phyloP scores from a whole-genome alignment of 2,113 vertebrate species.

The Mandrillus leucophaeus region DNA sequence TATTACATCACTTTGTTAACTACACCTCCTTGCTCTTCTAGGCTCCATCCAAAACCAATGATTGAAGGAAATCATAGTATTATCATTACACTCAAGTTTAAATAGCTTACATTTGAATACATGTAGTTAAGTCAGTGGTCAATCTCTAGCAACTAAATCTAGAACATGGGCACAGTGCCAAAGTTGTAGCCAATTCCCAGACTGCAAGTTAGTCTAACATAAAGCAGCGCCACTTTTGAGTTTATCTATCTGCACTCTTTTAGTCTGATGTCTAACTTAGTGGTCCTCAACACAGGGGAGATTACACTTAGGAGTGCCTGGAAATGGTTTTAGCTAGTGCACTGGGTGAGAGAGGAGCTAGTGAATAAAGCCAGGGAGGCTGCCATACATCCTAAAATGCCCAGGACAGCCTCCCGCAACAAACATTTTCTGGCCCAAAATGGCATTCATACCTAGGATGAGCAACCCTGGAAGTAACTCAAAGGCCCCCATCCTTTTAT shows the following conservation, averaged over 20 bases:
- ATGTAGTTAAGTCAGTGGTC: background rate
- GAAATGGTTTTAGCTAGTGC: background rate
- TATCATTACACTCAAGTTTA: background rate
- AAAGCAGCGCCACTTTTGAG: background rate
- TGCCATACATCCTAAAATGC: background rate
- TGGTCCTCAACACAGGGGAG: background rate
- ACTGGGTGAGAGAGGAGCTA: background rate
- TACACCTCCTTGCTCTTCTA: background rate
- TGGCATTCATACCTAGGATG: background rate
- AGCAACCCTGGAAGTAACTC: background rate
- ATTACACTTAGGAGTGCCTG: background rate
- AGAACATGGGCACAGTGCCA: background rate
- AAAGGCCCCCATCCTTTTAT: background rate
- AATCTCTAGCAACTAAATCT: background rate
- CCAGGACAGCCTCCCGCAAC: background rate
- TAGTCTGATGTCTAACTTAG: background rate
- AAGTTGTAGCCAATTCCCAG: background rate
- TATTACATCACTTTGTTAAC: slow-evolving; percentile 7
- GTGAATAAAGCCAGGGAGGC: background rate
- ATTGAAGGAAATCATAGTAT: background rate
- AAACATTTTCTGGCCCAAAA: background rate
- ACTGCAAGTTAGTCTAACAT: background rate
- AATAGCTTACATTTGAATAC: slow-evolving; percentile 21
- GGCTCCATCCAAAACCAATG: background rate
- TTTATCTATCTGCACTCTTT: background rate